These are phyloP conservation scores for Acleris sparsana DNA, from an alignment of 2,888 invertebrate genomes.

Conservation along the genomic window DNA sequence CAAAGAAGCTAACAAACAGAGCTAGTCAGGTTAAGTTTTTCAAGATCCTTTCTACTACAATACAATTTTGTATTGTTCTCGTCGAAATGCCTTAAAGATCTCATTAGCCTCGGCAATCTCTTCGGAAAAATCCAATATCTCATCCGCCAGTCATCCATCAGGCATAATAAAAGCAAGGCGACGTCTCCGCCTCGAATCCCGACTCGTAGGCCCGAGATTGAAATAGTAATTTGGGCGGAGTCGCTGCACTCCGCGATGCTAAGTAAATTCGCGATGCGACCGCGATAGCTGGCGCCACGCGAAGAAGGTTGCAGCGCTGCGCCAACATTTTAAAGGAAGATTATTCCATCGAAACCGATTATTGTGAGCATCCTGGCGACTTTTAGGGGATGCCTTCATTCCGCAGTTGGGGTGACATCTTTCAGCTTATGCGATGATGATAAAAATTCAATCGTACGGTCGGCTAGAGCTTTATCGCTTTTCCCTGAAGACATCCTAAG, in stretches of 20 bases:
- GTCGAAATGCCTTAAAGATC: constrained; percentile 3
- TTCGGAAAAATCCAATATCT: constrained; percentile 32
- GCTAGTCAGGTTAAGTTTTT: too few species aligned
- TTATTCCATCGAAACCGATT: too few species aligned
- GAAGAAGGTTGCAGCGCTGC: constrained; percentile 37
- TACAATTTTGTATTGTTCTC: not conserved
- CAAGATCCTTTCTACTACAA: too few species aligned
- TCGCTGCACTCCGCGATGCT: constrained; percentile 58
- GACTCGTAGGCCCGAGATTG: constrained; percentile 49
- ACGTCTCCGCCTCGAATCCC: constrained; percentile 18
- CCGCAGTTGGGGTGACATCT: too few species aligned
- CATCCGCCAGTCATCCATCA: constrained; percentile 26
- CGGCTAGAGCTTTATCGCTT: too few species aligned
- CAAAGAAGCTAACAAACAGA: too few species aligned
- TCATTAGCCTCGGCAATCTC: constrained; percentile 18
- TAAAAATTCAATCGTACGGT: too few species aligned
- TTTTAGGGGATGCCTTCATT: too few species aligned
- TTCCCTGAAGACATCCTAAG: too few species aligned
- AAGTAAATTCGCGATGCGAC: constrained; percentile 57
- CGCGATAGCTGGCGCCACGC: constrained; percentile 41
- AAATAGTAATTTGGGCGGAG: constrained; percentile 73
- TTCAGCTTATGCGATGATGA: too few species aligned
- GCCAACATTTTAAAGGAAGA: constrained; percentile 1
- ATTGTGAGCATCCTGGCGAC: too few species aligned
- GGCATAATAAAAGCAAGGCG: constrained; percentile 25